Conservation (phyloP, 2,113 vertebrate genomes). For the Arizona elegans region DNA sequence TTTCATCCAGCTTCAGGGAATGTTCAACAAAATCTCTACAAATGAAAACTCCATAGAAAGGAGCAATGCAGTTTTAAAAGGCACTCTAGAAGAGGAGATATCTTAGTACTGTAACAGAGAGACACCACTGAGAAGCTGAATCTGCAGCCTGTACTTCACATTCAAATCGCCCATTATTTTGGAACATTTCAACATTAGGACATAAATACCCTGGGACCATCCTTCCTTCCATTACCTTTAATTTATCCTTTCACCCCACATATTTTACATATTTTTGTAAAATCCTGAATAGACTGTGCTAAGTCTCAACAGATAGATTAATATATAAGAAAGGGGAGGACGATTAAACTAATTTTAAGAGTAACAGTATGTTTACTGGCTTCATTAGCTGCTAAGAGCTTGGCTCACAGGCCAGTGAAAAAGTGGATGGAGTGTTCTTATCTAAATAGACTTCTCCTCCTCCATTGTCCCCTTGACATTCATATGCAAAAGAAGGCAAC, state of each 20-base stretch:
- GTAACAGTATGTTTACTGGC: constrained; percentile 32
- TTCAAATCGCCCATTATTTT: background rate
- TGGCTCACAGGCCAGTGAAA: constrained; percentile 41
- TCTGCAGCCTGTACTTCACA: background rate
- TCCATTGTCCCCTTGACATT: constrained; percentile 17
- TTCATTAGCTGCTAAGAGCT: constrained; percentile 35
- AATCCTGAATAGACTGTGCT: constrained; percentile 2
- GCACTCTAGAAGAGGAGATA: background rate
- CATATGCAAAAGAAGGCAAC: background rate
- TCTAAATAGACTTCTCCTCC: background rate
- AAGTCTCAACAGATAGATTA: constrained; percentile 31
- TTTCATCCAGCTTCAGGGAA: background rate
- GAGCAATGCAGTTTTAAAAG: background rate
- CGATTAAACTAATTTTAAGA: constrained; percentile 42
- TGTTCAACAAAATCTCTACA: background rate
- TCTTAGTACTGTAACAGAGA: background rate
- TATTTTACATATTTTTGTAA: background rate
- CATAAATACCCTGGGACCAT: background rate
- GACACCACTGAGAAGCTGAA: background rate
- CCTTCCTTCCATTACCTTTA: constrained; percentile 11
- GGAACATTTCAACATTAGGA: background rate
- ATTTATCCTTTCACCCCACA: constrained; percentile 2
- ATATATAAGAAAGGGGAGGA: background rate
- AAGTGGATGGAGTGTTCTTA: constrained; percentile 47
- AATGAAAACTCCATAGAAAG: background rate